These are phyloP conservation scores for Pituophis catenifer DNA, from an alignment of 2,113 vertebrate species.

Conservation along the genomic window DNA sequence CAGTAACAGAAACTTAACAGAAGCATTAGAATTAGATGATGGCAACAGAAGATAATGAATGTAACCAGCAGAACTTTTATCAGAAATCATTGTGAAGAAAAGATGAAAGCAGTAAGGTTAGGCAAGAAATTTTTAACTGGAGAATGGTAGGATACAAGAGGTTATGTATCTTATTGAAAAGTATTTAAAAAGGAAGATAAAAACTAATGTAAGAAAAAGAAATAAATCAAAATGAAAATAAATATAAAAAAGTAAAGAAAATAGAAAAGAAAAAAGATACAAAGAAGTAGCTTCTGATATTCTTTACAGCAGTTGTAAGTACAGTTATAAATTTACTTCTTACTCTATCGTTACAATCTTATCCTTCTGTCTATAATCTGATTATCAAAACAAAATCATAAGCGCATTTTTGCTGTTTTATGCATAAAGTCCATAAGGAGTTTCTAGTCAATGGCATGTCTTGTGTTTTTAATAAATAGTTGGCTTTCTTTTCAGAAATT, in stretches of 20 bases:
- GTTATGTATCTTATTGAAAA: background rate
- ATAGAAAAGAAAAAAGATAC: background rate
- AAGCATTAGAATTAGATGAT: background rate
- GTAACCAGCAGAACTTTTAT: background rate
- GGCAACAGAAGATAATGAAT: background rate
- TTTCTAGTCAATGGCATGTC: background rate
- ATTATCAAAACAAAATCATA: background rate
- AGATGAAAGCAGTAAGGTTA: background rate
- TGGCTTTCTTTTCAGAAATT: background rate
- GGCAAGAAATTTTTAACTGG: background rate
- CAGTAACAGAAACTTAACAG: background rate
- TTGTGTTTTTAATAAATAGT: background rate
- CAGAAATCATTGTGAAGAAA: background rate
- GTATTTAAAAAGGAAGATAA: background rate
- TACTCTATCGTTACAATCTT: background rate
- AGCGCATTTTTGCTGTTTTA: background rate
- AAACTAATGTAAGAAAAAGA: background rate
- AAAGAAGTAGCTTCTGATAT: background rate
- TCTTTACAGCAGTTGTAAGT: background rate
- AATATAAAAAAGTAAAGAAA: background rate
- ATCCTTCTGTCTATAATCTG: background rate
- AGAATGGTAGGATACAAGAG: background rate
- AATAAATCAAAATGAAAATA: background rate
- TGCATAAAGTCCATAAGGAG: background rate
- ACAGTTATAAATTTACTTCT: background rate